Evolutionary conservation across 2,888 invertebrate genomes (phyloP), one percentile per base, ranked within the genome.

Genomic region (Diarsia mendica): DNA sequence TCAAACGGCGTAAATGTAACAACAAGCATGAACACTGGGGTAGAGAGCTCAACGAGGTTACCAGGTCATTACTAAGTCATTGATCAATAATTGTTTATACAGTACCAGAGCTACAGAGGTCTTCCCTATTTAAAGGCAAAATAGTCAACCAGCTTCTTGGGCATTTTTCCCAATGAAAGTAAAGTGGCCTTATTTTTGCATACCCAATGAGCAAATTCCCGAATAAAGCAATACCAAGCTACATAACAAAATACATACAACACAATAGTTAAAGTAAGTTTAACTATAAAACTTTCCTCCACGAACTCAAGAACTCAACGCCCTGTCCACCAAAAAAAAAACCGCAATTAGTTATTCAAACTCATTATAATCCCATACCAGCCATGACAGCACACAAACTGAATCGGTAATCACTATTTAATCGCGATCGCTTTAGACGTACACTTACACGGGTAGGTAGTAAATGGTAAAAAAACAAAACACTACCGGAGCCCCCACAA

Each of bases 321-420:
- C 48, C 66, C n/a, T 67, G 39, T 13, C 8, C 11, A 66, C n/a
- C 20, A 20, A 20, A 74, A 67, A 74, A 67, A 65, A 67, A 74
- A 39, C 20, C n/a, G 2, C 11, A 55, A 63, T 49, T 48, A 69
- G 71, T 51, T 61, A 70, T 77, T 72, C 71, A 77, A 82, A 69
- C 77, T 76, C 73, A 84, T 79, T 80, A 75, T 55, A 82, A 75
- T 84, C 80, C 28, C 67, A 80, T 77, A 72, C 69, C 53, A 55
- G 53, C 69, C 78, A 86, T 87, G 85, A 86, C 81, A 78, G 69
- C 77, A 85, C 65, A 79, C 74, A 64, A 74, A 76, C 75, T 72
- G 88, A 88, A 86, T 88, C 80, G 55, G 79, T 78, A 85, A 88
- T 85, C 88, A 88, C 75, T 79, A 79, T 86, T 76, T 86, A 87